Evolutionary conservation across 35 echinoderm and acorn worm genomes (phyloP), one percentile per base, ranked within the genome.

Genomic region (Apostichopus japonicus): DNA sequence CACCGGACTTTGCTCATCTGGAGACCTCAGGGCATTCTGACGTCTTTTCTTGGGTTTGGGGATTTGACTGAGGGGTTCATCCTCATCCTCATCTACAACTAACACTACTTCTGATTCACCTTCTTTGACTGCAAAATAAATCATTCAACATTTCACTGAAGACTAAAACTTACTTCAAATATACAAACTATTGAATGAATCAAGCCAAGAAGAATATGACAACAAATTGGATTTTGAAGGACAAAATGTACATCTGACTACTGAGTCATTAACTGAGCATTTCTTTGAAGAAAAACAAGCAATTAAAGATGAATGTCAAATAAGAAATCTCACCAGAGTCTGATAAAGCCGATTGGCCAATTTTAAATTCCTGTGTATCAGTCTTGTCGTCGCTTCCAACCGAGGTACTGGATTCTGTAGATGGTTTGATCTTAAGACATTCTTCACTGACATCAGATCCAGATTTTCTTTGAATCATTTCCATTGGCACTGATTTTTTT

Each of bases 61-160:
- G n/a, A 83, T 65, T 65, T 79, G 87, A 14, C 86, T 79, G 27
- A 90, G 44, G 23, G 51, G 86, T 16, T 94, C 77, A 15, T 94
- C 86, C 19, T 94, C 77, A 15, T 94, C 86, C 19, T 83, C 80
- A 33, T 94, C 93, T 5, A 70, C 33, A 55, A 76, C 78, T 82
- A 52, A 75, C 5, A 75, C 71, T 75, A 19, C 22, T 75, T 24
- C 71, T 21, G 71, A 7, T 75, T 21, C 71, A 23, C 71, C 16
- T 7, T 75, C 17, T 15, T 75, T 75, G 13, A 75, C 71, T 75
- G 71, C 7, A 21, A 61, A 0, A 61, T 61, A 61, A 61, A 61
- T 61, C 13, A 61, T 61, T 61, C 0, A 44, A 44, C 33, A 44
- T 44, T 44, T 3, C 33, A 44, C 33, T 44, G 33, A 44, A 44